Evolutionary conservation across 53 echinoderm and acorn worm genomes (phyloP), one percentile per base, ranked within the genome.

Genomic region (Paelopatides confundens): DNA sequence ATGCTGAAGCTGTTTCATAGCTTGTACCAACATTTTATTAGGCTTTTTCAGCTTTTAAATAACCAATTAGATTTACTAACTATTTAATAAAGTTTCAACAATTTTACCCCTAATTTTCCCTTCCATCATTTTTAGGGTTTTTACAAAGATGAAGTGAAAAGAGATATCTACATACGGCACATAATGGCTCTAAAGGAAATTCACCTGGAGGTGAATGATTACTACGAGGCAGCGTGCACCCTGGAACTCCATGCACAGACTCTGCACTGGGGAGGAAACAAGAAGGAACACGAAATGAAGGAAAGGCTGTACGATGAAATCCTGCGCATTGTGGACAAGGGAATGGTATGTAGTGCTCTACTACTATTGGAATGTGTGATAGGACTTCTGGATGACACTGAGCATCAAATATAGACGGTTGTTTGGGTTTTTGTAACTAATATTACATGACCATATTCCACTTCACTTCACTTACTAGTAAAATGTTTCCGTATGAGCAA

Each of bases 111-210:
- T 8, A 63, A 63, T 26, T 63, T 7, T 28, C 28, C 11, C 1
- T 32, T 52, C 10, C 47, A 8, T 64, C 15, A 12, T 14, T 34
- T 33, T 2, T 66, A 99, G 99, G 86, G 92, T 49, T 99, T 99
- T 89, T 96, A 96, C 94, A 96, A 99, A 77, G 93, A 99, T 29
- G 95, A 96, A 21, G 94, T 89, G 62, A 86, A 87, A n/a, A 86
- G 95, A 30, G 89, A 96, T 63, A 99, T 96, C 85, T 99, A 96
- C 90, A 87, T 88, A 52, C 86, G 95, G 0, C 92, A 99, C 90
- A 99, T 99, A 91, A 93, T 95, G 89, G 87, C 85, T 21, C 90
- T 99, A 13, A 93, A 94, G 66, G 93, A 99, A 66, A 92, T 94
- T 30, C 99, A 99, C 49, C 81, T 91, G n/a, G 65, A 63, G 36